Evolutionary conservation across 64 coral and sea anemone genomes (phyloP).

Genomic region (Pachyseris speciosa): DNA sequence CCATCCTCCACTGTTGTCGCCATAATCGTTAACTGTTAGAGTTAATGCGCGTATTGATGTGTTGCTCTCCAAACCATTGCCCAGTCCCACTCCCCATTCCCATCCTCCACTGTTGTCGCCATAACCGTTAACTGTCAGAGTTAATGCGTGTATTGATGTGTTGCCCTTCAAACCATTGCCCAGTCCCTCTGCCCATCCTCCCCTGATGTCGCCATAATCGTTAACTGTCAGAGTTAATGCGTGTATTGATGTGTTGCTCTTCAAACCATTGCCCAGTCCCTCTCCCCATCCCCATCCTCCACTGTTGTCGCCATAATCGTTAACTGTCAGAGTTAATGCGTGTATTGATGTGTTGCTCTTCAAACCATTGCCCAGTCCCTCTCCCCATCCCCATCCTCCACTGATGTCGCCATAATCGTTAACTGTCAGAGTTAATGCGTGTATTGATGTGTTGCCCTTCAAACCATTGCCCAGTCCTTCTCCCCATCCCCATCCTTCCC

Average conservation of each 20-base stretch:
- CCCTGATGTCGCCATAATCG: too few species aligned
- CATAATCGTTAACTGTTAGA: background rate
- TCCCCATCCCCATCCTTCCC: background rate
- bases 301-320: background rate
- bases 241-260: too few species aligned
- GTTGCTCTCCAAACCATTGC: too few species aligned
- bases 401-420: background rate
- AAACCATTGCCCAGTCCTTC: background rate
- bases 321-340: background rate
- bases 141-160: too few species aligned
- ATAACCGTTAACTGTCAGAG: too few species aligned
- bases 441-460: background rate
- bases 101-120: too few species aligned
- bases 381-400: background rate
- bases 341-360: background rate
- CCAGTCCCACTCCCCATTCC: too few species aligned
- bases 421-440: background rate
- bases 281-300: background rate
- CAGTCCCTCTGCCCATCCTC: too few species aligned
- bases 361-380: background rate
- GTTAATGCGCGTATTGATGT: background rate
- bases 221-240: too few species aligned
- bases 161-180: too few species aligned
- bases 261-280: too few species aligned
- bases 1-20: too few species aligned